Evolutionary conservation across 2,113 vertebrate genomes (phyloP).

Genomic region (Excalfactoria chinensis): DNA sequence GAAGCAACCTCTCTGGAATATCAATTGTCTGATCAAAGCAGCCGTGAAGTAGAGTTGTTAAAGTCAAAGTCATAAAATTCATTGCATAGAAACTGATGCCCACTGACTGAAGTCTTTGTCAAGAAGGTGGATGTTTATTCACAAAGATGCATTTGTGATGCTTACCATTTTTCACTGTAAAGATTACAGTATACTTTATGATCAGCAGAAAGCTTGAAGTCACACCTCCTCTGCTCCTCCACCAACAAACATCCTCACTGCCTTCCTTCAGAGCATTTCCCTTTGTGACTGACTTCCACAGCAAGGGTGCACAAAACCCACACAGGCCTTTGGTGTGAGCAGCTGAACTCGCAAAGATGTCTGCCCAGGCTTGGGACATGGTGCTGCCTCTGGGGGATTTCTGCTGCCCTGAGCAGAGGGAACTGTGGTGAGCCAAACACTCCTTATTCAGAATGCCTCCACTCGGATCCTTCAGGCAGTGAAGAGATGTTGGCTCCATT

Average conservation of each 20-base stretch:
- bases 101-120: slow-evolving; percentile 26
- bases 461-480: neutral
- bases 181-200: neutral
- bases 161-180: neutral
- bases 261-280: neutral
- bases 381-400: neutral
- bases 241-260: neutral
- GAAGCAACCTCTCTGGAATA: slow-evolving; percentile 51
- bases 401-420: neutral
- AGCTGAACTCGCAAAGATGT: accelerated
- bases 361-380: neutral
- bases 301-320: neutral
- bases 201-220: neutral
- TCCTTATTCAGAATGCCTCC: neutral
- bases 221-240: neutral
- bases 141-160: neutral
- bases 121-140: slow-evolving; percentile 5
- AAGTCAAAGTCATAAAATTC: slow-evolving; percentile 61
- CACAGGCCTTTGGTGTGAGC: neutral
- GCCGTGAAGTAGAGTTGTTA: slow-evolving; percentile 24
- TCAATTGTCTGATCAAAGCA: slow-evolving; percentile 67
- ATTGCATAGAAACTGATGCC: neutral
- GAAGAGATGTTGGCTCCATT: neutral
- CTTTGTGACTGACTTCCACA: neutral
- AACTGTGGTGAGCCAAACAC: accelerated